Percentiles rank a stretch among this genome's conserved stretches.
Conservation (phyloP, 2,888 invertebrate species). For the Pterostichus niger region DNA sequence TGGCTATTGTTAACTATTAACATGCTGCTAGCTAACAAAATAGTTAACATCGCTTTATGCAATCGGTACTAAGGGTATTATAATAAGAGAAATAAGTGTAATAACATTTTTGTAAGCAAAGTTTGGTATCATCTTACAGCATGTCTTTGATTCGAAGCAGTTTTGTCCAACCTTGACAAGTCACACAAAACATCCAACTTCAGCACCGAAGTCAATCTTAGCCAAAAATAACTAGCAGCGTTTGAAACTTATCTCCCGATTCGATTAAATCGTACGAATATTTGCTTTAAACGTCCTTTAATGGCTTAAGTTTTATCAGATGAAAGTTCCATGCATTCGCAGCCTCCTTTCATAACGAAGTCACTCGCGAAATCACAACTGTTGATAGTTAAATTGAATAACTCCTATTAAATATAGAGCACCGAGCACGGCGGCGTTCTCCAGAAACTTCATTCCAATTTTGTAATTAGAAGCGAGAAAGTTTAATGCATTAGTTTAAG, state of each 20-base stretch:
- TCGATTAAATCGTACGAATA: slow-evolving; percentile 38
- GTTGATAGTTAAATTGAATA: slow-evolving; percentile 45
- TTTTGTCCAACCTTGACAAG: neutral
- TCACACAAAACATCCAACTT: slow-evolving; percentile 29
- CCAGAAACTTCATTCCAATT: slow-evolving; percentile 28
- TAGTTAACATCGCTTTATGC: too few species aligned
- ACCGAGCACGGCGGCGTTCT: neutral
- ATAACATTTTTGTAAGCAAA: too few species aligned
- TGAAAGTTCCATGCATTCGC: neutral
- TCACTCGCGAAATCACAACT: slow-evolving; percentile 24
- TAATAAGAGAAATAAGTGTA: too few species aligned
- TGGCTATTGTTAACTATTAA: too few species aligned
- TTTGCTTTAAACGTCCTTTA: slow-evolving; percentile 40
- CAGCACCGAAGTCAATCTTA: slow-evolving; percentile 8
- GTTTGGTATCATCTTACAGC: too few species aligned
- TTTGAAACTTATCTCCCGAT: neutral
- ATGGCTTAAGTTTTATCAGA: slow-evolving; percentile 51
- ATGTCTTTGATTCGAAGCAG: neutral
- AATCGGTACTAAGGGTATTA: too few species aligned
- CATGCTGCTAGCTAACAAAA: too few species aligned
- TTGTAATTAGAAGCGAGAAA: slow-evolving; percentile 26
- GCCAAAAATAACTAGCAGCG: neutral
- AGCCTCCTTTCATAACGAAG: slow-evolving; percentile 6
- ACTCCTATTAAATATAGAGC: slow-evolving; percentile 8
- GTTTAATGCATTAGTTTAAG: neutral